Percentiles rank a stretch among this genome's conserved stretches.
Evolutionary conservation across 30 jellyfish, hydroid and myxozoan species (phyloP).

Genomic region (Chrysaora quinquecirrha): DNA sequence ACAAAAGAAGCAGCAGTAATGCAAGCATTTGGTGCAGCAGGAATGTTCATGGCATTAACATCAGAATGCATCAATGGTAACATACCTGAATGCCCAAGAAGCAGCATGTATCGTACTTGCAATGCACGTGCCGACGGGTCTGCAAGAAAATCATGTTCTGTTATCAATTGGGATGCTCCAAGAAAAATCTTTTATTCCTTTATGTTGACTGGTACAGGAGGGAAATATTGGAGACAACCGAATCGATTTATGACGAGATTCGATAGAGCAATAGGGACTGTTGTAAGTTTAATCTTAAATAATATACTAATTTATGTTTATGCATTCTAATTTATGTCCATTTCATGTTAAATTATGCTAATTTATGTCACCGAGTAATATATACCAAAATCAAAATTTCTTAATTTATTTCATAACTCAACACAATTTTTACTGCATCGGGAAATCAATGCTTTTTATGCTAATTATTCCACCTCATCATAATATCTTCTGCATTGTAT

Average conservation of each 20-base stretch:
- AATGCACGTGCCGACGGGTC: constrained; percentile 17
- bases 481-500: no score
- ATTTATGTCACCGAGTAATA: no score
- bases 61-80: constrained; percentile 61
- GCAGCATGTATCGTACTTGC: constrained; percentile 54
- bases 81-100: constrained; percentile 41
- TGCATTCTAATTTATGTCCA: neutral
- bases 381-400: no score
- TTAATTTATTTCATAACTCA: no score
- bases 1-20: constrained; percentile 80
- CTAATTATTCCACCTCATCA: no score
- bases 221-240: constrained; percentile 47
- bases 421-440: no score
- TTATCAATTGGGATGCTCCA: constrained; percentile 58
- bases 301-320: no score
- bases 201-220: constrained; percentile 45
- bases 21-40: constrained; percentile 80
- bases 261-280: constrained; percentile 59
- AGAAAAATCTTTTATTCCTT: constrained; percentile 48
- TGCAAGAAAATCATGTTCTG: constrained; percentile 39
- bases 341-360: no score
- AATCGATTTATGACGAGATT: constrained; percentile 42
- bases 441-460: no score
- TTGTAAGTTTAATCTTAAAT: constrained; percentile 34
- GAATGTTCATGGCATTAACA: constrained; percentile 55